Conservation (phyloP, 92 coral and sea anemone species). For the Phenganax marumi region DNA sequence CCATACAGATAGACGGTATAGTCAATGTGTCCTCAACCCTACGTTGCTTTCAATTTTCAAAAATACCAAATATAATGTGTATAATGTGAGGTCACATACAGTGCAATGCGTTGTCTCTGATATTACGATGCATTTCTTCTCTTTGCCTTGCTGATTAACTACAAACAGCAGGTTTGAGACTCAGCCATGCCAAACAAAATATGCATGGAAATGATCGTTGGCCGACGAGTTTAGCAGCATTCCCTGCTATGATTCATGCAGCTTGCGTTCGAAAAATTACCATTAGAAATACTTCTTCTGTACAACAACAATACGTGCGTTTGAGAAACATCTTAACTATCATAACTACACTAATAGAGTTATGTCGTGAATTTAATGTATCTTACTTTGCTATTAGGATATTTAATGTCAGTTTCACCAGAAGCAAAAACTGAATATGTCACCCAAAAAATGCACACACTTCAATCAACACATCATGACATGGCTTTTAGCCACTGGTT, state of each 20-base stretch:
- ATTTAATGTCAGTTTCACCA: too few species aligned
- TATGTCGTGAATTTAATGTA: too few species aligned
- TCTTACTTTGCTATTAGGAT: too few species aligned
- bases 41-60: background rate
- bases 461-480: too few species aligned
- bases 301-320: too few species aligned
- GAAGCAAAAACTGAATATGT: too few species aligned
- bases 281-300: background rate
- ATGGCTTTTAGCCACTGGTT: too few species aligned
- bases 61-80: background rate
- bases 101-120: conserved; percentile 18
- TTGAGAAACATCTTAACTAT: background rate
- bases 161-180: conserved; percentile 11
- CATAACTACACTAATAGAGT: background rate
- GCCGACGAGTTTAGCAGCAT: background rate
- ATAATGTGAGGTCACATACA: background rate
- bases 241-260: conserved; percentile 5
- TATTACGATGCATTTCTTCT: conserved; percentile 16
- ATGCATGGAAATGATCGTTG: background rate
- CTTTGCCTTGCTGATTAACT: conserved; percentile 18
- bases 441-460: too few species aligned
- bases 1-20: too few species aligned
- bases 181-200: conserved; percentile 13
- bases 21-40: too few species aligned
- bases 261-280: conserved; percentile 5